Conservation (phyloP, 1,140 invertebrate genomes). For the Drosophila navojoa region DNA sequence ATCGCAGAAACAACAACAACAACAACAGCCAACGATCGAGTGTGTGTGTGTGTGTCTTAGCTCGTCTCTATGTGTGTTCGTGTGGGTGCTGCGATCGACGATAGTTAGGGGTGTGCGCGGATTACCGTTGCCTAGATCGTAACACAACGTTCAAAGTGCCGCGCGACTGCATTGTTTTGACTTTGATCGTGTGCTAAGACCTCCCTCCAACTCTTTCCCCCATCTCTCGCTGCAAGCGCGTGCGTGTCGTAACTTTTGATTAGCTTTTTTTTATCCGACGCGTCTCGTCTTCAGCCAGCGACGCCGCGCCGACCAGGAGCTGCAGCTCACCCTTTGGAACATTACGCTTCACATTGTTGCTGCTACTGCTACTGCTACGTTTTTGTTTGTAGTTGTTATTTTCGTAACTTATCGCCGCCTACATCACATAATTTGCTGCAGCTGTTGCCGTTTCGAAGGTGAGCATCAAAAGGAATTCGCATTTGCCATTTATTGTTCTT, state of each 20-base stretch:
- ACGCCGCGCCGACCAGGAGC: slow-evolving; percentile 8
- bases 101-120: slow-evolving; percentile 28
- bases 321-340: slow-evolving; percentile 45
- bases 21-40: neutral
- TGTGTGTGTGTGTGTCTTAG: neutral
- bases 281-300: slow-evolving; percentile 44
- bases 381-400: slow-evolving; percentile 25
- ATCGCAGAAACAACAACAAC: slow-evolving; percentile 5
- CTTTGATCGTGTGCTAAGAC: slow-evolving; percentile 59
- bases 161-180: slow-evolving; percentile 71
- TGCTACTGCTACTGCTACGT: neutral
- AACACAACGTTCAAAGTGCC: slow-evolving; percentile 64
- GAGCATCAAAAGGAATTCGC: slow-evolving; percentile 52
- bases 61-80: neutral
- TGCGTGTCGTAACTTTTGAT: slow-evolving; percentile 81
- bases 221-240: slow-evolving; percentile 45
- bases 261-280: slow-evolving; percentile 46
- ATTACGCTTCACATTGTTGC: slow-evolving; percentile 39
- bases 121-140: slow-evolving; percentile 32
- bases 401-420: slow-evolving; percentile 72
- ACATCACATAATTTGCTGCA: slow-evolving; percentile 57
- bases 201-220: neutral
- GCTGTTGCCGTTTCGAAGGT: slow-evolving; percentile 50
- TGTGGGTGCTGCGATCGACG: slow-evolving; percentile 43
- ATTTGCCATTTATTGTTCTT: slow-evolving; percentile 23